Evolutionary conservation across 2,888 invertebrate species (phyloP).

Genomic region (Prostheceraeus crozeri): DNA sequence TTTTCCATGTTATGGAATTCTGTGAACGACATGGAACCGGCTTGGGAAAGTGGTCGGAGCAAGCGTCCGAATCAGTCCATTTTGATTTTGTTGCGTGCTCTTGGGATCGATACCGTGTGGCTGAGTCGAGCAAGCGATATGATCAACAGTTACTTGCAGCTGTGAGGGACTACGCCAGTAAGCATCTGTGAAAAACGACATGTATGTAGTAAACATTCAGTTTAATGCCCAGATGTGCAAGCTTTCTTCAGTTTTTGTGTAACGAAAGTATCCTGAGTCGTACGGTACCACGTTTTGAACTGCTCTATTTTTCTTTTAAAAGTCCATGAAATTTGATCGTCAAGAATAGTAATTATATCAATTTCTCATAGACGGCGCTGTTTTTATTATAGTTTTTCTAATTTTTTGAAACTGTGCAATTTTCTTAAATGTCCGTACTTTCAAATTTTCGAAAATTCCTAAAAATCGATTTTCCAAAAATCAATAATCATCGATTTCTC

Average conservation of each 20-base stretch:
- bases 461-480: neutral
- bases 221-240: slow-evolving; percentile 2
- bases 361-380: too few relatives aligned
- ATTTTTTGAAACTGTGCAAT: too few relatives aligned
- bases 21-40: neutral
- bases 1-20: slow-evolving; percentile 4
- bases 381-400: too few relatives aligned
- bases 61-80: slow-evolving; percentile 12
- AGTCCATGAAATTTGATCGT: too few relatives aligned
- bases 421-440: too few relatives aligned
- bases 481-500: slow-evolving; percentile 20
- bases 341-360: too few relatives aligned
- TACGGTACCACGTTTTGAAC: too few relatives aligned
- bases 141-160: slow-evolving; percentile 4
- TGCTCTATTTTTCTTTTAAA: too few relatives aligned
- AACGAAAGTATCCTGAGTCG: too few relatives aligned
- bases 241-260: too few relatives aligned
- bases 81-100: slow-evolving; percentile 15
- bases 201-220: slow-evolving; percentile 14
- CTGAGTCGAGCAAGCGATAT: slow-evolving; percentile 14
- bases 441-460: slow-evolving; percentile 1
- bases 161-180: slow-evolving; percentile 1
- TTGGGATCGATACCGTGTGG: slow-evolving; percentile 7
- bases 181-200: slow-evolving; percentile 20
- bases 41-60: slow-evolving; percentile 2